A percentile compares a stretch with the other conserved stretches of the same genome.
Conservation (phyloP, 2,797 vertebrate genomes). For the Delichon dasypus region DNA sequence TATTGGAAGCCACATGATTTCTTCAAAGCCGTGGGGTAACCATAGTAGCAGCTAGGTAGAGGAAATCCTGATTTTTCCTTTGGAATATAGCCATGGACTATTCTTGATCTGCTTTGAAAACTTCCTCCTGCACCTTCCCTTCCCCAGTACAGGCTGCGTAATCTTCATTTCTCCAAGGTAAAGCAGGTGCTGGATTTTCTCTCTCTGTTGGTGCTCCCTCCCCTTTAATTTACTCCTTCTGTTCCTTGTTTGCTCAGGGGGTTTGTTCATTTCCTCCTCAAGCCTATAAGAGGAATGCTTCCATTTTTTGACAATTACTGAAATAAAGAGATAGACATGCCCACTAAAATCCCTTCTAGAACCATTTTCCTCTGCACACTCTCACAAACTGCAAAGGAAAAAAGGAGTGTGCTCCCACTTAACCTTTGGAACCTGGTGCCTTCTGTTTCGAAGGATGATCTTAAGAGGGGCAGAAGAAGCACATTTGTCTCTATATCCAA, state of each 20-base stretch:
- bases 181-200: not conserved
- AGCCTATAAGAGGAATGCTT: not conserved
- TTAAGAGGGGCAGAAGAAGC: not conserved
- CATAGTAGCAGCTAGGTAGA: slow-evolving; percentile 14
- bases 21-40: not conserved
- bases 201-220: not conserved
- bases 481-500: not conserved
- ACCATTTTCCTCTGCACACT: not conserved
- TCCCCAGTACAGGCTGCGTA: not conserved
- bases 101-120: not conserved
- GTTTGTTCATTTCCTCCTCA: not conserved
- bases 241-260: not conserved
- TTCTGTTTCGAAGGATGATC: not conserved
- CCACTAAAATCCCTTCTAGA: not conserved
- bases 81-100: not conserved
- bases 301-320: not conserved
- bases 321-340: not conserved
- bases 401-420: not conserved
- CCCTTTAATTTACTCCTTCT: not conserved
- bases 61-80: not conserved
- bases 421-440: not conserved
- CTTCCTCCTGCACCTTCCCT: not conserved
- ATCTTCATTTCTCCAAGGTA: not conserved
- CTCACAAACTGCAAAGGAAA: not conserved
- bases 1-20: not conserved